Percentiles rank a stretch among this genome's conserved stretches.
phyloP scores from a whole-genome alignment of 2,113 vertebrate species.

The Hiodon tergisus region DNA sequence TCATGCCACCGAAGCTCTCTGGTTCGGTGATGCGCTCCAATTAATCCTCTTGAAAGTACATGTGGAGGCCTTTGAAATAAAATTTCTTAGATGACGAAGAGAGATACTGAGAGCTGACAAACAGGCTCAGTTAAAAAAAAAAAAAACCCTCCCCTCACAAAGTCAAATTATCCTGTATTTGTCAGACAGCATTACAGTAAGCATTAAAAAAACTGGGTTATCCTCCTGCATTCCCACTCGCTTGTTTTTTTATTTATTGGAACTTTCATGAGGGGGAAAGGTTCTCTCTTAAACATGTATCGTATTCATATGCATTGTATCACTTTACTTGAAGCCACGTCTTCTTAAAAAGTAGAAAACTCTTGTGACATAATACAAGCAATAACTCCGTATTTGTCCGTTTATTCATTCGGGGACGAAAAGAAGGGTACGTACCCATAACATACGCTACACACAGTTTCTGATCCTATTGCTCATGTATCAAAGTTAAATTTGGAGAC shows the following conservation, averaged over 20 bases:
- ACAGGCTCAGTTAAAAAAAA: background rate
- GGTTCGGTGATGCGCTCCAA: background rate
- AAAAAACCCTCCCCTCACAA: background rate
- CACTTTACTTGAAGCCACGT: background rate
- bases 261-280: constrained; percentile 3
- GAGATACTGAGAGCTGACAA: constrained; percentile 8
- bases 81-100: constrained; percentile 10
- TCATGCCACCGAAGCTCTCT: background rate
- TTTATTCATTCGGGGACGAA: constrained; percentile 7
- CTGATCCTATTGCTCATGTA: constrained; percentile 9
- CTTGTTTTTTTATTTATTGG: background rate
- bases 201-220: constrained; percentile 24
- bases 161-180: constrained; percentile 16
- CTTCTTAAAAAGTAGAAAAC: background rate
- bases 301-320: background rate
- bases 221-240: background rate
- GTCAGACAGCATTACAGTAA: constrained; percentile 20
- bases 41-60: constrained; percentile 18
- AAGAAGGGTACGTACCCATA: background rate
- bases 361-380: background rate
- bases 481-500: constrained; percentile 4
- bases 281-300: constrained; percentile 7
- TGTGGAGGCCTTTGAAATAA: constrained; percentile 1
- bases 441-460: constrained; percentile 10
- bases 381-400: constrained; percentile 5